Conservation (phyloP, 2,797 vertebrate genomes). For the Pipistrellus pygmaeus region DNA sequence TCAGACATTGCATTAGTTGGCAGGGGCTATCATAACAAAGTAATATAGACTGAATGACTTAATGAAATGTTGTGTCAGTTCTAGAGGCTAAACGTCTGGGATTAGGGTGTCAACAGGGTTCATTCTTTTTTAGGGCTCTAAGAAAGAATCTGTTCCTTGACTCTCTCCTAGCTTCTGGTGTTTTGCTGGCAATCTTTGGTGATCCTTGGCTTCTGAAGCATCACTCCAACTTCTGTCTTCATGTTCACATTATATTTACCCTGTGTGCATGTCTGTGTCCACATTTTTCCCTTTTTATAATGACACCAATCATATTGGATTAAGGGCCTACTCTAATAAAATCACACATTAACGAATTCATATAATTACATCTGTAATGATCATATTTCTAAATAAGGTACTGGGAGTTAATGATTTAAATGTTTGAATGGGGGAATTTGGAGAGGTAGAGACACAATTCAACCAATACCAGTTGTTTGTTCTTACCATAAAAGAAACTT, state of each 20-base stretch:
- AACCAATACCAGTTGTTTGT: background rate
- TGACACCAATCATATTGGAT: background rate
- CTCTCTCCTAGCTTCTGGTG: background rate
- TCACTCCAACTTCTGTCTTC: background rate
- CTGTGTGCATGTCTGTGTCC: background rate
- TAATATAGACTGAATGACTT: background rate
- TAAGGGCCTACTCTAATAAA: background rate
- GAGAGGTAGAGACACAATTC: background rate
- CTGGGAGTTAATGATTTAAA: background rate
- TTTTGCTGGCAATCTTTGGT: background rate
- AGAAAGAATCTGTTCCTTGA: background rate
- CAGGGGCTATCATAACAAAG: background rate
- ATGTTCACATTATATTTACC: background rate
- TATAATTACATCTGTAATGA: background rate
- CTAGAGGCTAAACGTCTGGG: background rate
- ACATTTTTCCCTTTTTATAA: slow-evolving; percentile 3
- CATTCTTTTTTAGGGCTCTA: background rate
- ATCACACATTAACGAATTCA: background rate
- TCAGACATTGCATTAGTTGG: background rate
- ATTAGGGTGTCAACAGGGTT: background rate
- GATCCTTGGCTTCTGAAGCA: background rate
- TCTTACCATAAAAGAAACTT: background rate
- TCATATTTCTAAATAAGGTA: slow-evolving; percentile 33
- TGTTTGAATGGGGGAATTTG: background rate
- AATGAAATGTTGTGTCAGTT: background rate